phyloP scores from a whole-genome alignment of 2,113 vertebrate genomes.

The Ahaetulla prasina region DNA sequence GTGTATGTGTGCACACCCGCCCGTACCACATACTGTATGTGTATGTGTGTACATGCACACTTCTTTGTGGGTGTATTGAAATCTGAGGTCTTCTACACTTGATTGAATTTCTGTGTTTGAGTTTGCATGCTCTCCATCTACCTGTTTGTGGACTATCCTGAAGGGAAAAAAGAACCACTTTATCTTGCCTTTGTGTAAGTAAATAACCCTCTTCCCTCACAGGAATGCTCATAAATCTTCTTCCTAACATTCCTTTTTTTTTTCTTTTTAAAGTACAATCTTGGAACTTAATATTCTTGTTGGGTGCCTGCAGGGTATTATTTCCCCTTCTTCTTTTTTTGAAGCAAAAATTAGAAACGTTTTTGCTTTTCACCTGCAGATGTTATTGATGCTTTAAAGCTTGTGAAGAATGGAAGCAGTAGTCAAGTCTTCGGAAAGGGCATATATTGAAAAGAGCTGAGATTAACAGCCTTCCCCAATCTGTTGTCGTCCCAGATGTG shows the following conservation, averaged over 20 bases:
- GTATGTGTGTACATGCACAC: not conserved
- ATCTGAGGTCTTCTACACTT: not conserved
- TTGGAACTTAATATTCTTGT: not conserved
- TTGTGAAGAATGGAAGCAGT: not conserved
- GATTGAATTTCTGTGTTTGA: not conserved
- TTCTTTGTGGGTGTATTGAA: not conserved
- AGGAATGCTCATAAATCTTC: not conserved
- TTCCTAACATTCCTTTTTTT: not conserved
- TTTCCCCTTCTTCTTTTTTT: not conserved
- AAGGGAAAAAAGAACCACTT: not conserved
- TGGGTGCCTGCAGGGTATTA: not conserved
- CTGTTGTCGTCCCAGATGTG: not conserved
- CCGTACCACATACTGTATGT: accelerated
- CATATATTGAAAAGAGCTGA: not conserved
- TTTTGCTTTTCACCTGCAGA: not conserved
- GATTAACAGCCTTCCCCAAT: not conserved
- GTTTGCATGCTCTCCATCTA: not conserved
- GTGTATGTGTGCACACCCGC: not conserved
- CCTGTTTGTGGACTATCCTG: not conserved
- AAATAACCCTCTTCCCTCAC: accelerated
- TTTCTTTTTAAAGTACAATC: not conserved
- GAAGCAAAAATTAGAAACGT: not conserved
- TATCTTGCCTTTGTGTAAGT: not conserved
- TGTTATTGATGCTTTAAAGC: not conserved
- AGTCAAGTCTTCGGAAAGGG: not conserved